phyloP scores from a whole-genome alignment of 1,140 invertebrate species.

The Pogonomyrmex californicus region DNA sequence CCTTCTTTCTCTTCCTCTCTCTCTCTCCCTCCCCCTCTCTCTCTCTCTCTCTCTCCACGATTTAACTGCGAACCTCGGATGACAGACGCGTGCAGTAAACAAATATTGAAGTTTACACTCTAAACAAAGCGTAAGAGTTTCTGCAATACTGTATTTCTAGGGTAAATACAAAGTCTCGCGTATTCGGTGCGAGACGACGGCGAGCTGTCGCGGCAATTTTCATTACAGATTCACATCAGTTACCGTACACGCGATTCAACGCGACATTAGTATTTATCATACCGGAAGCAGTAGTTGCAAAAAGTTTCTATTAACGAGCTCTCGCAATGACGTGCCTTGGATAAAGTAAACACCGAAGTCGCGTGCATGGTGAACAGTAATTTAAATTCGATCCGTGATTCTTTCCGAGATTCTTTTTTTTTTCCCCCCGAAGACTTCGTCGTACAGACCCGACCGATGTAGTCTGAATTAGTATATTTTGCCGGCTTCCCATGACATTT shows the following conservation, averaged over 20 bases:
- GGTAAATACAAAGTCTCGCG: background rate
- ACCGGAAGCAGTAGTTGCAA: slow-evolving; percentile 6
- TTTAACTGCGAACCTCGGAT: background rate
- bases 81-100: background rate
- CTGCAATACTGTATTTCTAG: background rate
- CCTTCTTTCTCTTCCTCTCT: no score
- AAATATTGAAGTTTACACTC: slow-evolving; percentile 11
- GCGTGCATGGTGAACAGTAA: slow-evolving; percentile 20
- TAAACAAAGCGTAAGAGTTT: slow-evolving; percentile 9
- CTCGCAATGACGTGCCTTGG: slow-evolving; percentile 14
- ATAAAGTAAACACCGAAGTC: slow-evolving; percentile 21
- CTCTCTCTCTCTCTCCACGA: slow-evolving; percentile 15
- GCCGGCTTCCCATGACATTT: background rate
- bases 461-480: background rate
- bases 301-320: slow-evolving; percentile 47
- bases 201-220: slow-evolving; percentile 18
- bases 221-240: slow-evolving; percentile 43
- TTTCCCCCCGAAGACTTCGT: background rate
- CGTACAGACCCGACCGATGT: background rate
- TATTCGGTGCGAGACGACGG: slow-evolving; percentile 26
- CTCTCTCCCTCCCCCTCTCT: no score
- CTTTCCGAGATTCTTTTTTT: slow-evolving; percentile 15
- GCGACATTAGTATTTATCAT: slow-evolving; percentile 32
- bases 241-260: slow-evolving; percentile 35
- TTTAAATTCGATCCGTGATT: slow-evolving; percentile 31